Evolutionary conservation across 2,113 vertebrate genomes (phyloP).

Genomic region (Balaenoptera acutorostrata): DNA sequence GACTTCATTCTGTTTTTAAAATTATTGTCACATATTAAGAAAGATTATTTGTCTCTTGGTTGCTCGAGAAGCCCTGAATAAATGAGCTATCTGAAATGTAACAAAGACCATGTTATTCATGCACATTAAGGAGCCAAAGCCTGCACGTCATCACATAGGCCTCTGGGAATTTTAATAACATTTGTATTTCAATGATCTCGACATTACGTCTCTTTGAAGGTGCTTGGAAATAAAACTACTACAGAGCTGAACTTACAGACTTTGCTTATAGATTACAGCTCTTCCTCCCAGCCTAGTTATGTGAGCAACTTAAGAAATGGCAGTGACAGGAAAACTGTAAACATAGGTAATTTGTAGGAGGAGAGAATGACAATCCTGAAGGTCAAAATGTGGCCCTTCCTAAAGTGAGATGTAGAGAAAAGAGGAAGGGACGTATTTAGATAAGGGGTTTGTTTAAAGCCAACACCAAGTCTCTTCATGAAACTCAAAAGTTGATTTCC

Average conservation of each 20-base stretch:
- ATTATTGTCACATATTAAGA: not conserved
- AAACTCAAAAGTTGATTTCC: constrained; percentile 19
- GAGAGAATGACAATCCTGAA: not conserved
- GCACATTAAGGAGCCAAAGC: not conserved
- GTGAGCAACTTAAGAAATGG: not conserved
- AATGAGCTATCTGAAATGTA: not conserved
- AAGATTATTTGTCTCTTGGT: not conserved
- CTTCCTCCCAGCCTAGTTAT: not conserved
- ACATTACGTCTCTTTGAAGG: not conserved
- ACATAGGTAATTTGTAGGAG: not conserved
- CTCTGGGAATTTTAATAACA: not conserved
- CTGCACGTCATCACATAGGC: not conserved
- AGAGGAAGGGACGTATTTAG: not conserved
- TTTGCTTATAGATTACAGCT: not conserved
- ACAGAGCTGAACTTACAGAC: not conserved
- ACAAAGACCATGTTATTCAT: not conserved
- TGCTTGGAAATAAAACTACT: constrained; percentile 14
- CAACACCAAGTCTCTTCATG: not conserved
- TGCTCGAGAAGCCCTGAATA: not conserved
- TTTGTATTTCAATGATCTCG: not conserved
- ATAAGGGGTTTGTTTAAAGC: not conserved
- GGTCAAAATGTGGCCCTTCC: not conserved
- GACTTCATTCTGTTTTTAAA: not conserved
- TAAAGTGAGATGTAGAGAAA: not conserved
- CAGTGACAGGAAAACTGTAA: not conserved